Percentiles rank a stretch among this genome's conserved stretches.
These are phyloP conservation scores for Pterobdella sp. DNA, from an alignment of 2,888 invertebrate species.

Conservation along the genomic window DNA sequence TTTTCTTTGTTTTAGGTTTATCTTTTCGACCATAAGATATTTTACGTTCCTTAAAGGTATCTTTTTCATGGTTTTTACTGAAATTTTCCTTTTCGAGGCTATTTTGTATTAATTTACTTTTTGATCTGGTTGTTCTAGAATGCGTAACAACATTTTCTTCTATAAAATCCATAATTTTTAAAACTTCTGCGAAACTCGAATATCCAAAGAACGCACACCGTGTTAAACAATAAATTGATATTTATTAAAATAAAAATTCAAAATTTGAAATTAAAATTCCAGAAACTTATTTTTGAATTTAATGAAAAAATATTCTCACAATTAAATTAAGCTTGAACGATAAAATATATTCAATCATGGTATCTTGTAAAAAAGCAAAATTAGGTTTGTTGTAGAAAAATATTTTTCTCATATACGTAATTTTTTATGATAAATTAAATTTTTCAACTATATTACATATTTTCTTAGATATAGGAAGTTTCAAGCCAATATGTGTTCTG, in stretches of 20 bases:
- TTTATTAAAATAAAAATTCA: no score
- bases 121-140: background rate
- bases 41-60: background rate
- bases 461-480: background rate
- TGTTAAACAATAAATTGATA: no score
- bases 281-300: no score
- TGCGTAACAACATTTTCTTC: no score
- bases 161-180: no score
- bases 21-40: slow-evolving; percentile 1
- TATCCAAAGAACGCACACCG: no score
- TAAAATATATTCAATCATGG: background rate
- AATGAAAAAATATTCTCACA: no score
- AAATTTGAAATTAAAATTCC: no score
- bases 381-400: background rate
- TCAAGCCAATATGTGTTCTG: background rate
- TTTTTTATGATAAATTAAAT: background rate
- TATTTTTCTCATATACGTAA: background rate
- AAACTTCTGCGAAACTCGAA: no score
- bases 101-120: background rate
- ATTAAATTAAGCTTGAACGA: no score
- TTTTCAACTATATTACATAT: background rate
- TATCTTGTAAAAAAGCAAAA: background rate
- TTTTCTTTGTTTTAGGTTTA: background rate
- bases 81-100: background rate
- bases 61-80: background rate